These are phyloP conservation scores for Linyphia triangularis DNA, from an alignment of 2,888 invertebrate species.

Conservation along the genomic window DNA sequence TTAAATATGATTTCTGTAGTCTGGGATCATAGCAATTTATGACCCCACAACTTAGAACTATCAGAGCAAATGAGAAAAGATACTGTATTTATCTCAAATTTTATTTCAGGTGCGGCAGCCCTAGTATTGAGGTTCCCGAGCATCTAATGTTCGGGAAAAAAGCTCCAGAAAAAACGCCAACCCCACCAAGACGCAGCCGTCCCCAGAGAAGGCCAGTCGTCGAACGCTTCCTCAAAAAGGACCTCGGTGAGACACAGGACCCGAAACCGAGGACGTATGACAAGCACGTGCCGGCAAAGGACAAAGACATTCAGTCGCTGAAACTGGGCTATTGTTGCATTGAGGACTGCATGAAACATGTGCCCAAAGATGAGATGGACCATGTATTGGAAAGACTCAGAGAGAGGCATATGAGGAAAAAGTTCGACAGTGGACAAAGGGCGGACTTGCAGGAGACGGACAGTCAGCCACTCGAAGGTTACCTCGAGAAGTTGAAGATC, in stretches of 20 bases:
- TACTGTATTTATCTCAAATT: no score
- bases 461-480: slow-evolving; percentile 5
- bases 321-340: slow-evolving; percentile 22
- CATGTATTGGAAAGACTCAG: slow-evolving; percentile 52
- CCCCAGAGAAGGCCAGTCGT: slow-evolving; percentile 86
- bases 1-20: no score
- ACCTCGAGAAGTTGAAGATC: slow-evolving; percentile 41
- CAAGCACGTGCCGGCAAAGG: not conserved
- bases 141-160: slow-evolving; percentile 78
- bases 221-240: slow-evolving; percentile 86
- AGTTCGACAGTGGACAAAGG: not conserved
- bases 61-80: no score
- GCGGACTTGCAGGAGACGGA: not conserved
- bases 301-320: slow-evolving; percentile 18
- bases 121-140: slow-evolving; percentile 79
- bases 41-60: no score
- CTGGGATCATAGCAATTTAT: no score
- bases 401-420: slow-evolving; percentile 16
- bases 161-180: slow-evolving; percentile 77
- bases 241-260: slow-evolving; percentile 39
- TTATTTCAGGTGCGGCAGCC: slow-evolving; percentile 78
- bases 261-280: slow-evolving; percentile 28
- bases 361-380: slow-evolving; percentile 59
- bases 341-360: slow-evolving; percentile 25
- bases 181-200: slow-evolving; percentile 83